Evolutionary conservation across 2,888 invertebrate genomes (phyloP), one percentile per base, ranked within the genome.

Genomic region (Ctenicera cuprea): DNA sequence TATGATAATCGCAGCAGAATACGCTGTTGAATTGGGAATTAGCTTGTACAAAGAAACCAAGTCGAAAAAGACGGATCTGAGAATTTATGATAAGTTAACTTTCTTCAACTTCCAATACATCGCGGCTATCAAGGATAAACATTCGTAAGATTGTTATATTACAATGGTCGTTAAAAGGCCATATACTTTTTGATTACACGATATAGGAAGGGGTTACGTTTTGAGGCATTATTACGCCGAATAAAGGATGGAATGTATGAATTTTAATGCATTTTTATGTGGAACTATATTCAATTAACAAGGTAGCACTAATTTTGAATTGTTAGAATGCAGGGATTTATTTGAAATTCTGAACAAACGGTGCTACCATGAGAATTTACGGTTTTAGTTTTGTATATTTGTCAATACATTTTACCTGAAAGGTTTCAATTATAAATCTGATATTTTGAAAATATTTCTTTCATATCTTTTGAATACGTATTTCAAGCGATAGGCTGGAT

Each of bases 1-100:
- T 72, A 66, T 72, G 65, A 66, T 72, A 72, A 72, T 72, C 65
- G 66, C 37, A 38, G 48, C 59, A 48, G 66, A 72, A 66, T 72
- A 50, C 66, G 59, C 37, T 18, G 26, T 30, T 61, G 71, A 72
- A 65, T 65, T 14, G 66, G 37, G 59, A 66, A 72, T 66, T 72
- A 61, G 71, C 37, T 66, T 52, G 33, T 61, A 66, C 64, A 71
- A 59, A 72, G 65, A 41, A 65, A 72, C 30, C 20, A 62, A n/a
- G 20, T 37, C 22, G n/a, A 38, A 26, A 26, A 54, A 54, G 54
- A 41, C 33, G 41, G 70, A 70, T 63, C 45, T 50, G 9, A 16
- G 57, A 52, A 65, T 59, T 65, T 63, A 71, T 43, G 50, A 57
- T 45, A 43, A 48, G 64, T 68, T 57, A 52, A 65, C 38, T 65